phyloP scores from a whole-genome alignment of 2,113 vertebrate species.

The Collichthys lucidus region DNA sequence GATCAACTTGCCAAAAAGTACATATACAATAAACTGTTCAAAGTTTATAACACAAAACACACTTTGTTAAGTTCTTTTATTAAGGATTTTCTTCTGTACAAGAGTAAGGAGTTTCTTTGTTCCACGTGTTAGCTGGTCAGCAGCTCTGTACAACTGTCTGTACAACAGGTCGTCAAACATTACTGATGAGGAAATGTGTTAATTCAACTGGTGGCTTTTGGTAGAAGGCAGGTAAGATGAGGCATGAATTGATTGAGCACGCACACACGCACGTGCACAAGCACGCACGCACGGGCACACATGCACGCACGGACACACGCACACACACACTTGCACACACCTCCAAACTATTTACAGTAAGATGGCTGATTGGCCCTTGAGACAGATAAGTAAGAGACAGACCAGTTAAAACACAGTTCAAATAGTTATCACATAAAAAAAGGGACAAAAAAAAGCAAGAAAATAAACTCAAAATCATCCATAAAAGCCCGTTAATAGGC shows the following conservation, averaged over 20 bases:
- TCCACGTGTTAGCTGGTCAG: constrained; percentile 50
- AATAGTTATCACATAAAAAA: constrained; percentile 42
- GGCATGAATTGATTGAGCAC: neutral
- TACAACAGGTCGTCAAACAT: constrained; percentile 62
- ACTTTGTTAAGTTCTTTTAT: constrained; percentile 71
- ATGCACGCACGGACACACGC: neutral
- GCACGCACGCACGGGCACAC: neutral
- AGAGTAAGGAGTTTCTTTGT: constrained; percentile 48
- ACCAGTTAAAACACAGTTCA: constrained; percentile 38
- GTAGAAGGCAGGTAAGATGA: constrained; percentile 47
- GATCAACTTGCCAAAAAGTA: neutral
- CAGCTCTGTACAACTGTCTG: constrained; percentile 68
- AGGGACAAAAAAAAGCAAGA: neutral
- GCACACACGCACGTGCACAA: neutral
- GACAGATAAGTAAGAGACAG: constrained; percentile 27
- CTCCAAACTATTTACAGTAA: constrained; percentile 57
- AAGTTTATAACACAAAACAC: neutral
- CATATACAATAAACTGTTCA: neutral
- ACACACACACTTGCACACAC: neutral
- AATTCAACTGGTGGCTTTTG: constrained; percentile 35
- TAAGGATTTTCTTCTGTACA: constrained; percentile 73
- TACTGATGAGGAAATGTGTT: constrained; percentile 43
- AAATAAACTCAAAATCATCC: constrained; percentile 35
- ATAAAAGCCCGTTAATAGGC: constrained; percentile 48
- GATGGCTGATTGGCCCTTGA: constrained; percentile 30